Base-by-base conservation (phyloP, 1,140 invertebrate species). In the Neuroterus valhalla region DNA sequence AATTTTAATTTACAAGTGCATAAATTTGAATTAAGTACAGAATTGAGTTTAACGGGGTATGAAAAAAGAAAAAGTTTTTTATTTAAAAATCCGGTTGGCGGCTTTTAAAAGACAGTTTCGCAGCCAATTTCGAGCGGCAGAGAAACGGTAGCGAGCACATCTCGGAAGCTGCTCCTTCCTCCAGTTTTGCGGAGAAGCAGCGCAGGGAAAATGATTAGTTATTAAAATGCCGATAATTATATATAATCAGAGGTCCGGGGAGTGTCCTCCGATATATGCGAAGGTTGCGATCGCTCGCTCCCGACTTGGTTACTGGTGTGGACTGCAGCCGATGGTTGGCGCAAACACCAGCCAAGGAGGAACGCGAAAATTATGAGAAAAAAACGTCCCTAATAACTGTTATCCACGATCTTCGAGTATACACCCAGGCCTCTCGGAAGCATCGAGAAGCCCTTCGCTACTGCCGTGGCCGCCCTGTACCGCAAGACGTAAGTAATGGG, bases 181-280 rank as follows among this genome's bases (percentile, higher is more conserved):
- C 81, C 84, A 75, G 82, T 81, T 87, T 86, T 87, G 84, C 78
- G 83, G 81, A 82, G 84, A 87, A 81, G 82, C 81, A 84, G 82
- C 81, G 80, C 78, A 75, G 81, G 82, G 82, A 85, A 89, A 89
- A 89, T 89, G 88, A 90, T 89, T 88, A 90, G 87, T 89, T 90
- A 90, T 90, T 89, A 90, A 90, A 90, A 90, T 90, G 83, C 88
- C 86, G 85, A 89, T 90, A 89, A 90, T 90, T 88, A 89, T 84
- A 90, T 90, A 89, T 89, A 90, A 90, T 89, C 88, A 90, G 87
- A 83, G 68, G 81, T 78, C 81, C 79, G 82, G 87, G 88, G 88
- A 88, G 88, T 89, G 88, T 88, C 88, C 82, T 81, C 84, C 82
- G 55, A 62, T 62, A 86, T 85, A 87, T 81, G 80, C 79, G 73